Percentiles rank a stretch among this genome's conserved stretches.
phyloP scores from a whole-genome alignment of 2,113 vertebrate species.

The Gallinago jamesoni region DNA sequence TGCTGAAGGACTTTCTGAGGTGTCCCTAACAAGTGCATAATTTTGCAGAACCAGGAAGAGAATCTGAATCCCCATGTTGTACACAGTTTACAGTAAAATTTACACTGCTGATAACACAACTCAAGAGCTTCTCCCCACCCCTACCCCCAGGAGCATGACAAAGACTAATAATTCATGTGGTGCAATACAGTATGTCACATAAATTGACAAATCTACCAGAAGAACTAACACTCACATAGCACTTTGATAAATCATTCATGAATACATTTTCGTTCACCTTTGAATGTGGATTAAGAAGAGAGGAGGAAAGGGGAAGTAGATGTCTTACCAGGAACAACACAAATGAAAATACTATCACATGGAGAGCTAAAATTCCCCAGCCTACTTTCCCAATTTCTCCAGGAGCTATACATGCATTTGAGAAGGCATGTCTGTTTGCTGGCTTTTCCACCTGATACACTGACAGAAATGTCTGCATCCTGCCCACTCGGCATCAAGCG shows the following conservation, averaged over 20 bases:
- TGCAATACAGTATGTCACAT: background rate
- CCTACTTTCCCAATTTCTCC: background rate
- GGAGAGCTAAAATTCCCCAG: background rate
- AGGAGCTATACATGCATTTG: background rate
- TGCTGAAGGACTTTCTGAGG: background rate
- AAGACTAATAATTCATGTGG: background rate
- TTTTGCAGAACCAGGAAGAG: constrained; percentile 34
- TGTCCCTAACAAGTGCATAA: background rate
- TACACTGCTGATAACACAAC: background rate
- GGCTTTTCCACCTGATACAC: accelerated
- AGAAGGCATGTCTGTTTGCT: background rate
- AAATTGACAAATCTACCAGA: background rate
- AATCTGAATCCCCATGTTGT: background rate
- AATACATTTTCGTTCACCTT: background rate
- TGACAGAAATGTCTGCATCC: background rate
- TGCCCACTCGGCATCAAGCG: background rate
- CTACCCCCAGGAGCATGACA: background rate
- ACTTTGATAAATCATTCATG: background rate
- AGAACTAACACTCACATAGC: background rate
- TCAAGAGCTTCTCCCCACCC: background rate
- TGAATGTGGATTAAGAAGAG: background rate
- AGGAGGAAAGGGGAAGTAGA: background rate
- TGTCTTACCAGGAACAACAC: background rate
- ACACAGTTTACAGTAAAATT: background rate
- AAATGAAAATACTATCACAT: background rate